phyloP scores from a whole-genome alignment of 2,888 invertebrate genomes.

The Apantesis nais region DNA sequence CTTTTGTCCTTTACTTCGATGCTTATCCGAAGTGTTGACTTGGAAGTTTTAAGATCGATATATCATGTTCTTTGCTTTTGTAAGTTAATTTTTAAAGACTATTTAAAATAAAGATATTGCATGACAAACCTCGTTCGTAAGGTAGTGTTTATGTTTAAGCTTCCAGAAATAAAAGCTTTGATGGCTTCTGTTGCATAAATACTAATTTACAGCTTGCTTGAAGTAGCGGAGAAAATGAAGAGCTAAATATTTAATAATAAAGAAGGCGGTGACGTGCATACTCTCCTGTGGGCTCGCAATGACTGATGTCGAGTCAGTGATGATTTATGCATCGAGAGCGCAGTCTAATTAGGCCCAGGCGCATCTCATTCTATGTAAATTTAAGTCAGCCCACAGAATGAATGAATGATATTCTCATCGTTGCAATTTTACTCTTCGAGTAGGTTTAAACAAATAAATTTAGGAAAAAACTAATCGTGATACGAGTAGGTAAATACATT shows the following conservation, averaged over 20 bases:
- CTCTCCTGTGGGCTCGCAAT: conserved; percentile 46
- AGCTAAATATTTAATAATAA: conserved; percentile 45
- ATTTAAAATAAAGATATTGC: not conserved
- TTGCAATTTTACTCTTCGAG: conserved; percentile 51
- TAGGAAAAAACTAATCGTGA: conserved; percentile 42
- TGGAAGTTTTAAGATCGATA: conserved; percentile 46
- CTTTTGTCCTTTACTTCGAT: conserved; percentile 26
- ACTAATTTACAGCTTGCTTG: not conserved
- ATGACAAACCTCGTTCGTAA: not conserved
- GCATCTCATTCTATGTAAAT: conserved; percentile 78
- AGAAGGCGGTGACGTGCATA: conserved; percentile 46
- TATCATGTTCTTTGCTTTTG: conserved; percentile 25
- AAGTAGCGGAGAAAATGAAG: conserved; percentile 35
- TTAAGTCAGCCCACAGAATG: conserved; percentile 51
- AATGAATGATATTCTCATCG: conserved; percentile 59
- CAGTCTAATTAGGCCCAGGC: conserved; percentile 73
- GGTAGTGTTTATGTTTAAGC: not conserved
- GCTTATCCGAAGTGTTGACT: conserved; percentile 49
- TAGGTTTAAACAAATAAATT: conserved; percentile 56
- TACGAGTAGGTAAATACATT: conserved; percentile 47
- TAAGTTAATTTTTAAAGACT: conserved; percentile 25
- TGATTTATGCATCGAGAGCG: conserved; percentile 69
- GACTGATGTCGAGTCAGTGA: conserved; percentile 61
- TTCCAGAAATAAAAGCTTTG: not conserved
- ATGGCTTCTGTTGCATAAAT: not conserved